Conservation (phyloP, 53 echinoderm and acorn worm species). For the Glandiceps talaboti region DNA sequence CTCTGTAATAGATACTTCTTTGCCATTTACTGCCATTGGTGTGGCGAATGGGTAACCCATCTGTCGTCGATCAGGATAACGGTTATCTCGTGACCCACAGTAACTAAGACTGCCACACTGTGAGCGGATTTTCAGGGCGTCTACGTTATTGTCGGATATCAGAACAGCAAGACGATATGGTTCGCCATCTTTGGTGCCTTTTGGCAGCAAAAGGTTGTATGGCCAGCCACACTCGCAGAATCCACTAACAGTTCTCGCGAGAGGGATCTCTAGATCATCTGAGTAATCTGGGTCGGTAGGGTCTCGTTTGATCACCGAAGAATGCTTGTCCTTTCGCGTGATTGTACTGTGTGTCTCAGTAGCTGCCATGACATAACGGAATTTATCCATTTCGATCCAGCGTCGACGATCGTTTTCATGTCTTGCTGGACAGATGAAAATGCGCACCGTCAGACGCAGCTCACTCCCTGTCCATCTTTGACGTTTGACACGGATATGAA, state of each 20-base stretch:
- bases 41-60: constrained; percentile 47
- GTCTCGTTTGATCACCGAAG: not conserved
- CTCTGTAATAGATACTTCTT: not conserved
- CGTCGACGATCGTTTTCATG: not conserved
- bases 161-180: constrained; percentile 30
- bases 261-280: not conserved
- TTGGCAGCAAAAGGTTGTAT: constrained; percentile 28
- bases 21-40: not conserved
- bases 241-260: not conserved
- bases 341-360: not conserved
- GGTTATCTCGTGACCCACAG: constrained; percentile 29
- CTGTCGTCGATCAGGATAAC: constrained; percentile 31
- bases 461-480: not conserved
- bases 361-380: not conserved
- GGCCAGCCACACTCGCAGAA: constrained; percentile 58
- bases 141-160: constrained; percentile 26
- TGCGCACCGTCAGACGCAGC: not conserved
- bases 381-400: not conserved
- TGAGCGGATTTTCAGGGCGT: not conserved
- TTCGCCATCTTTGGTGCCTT: constrained; percentile 29
- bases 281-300: not conserved
- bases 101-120: constrained; percentile 31
- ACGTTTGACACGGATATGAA: not conserved
- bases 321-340: not conserved
- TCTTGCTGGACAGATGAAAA: not conserved